Evolutionary conservation across 2,888 invertebrate genomes (phyloP), one percentile per base, ranked within the genome.

Genomic region (Sthenelais limicola): DNA sequence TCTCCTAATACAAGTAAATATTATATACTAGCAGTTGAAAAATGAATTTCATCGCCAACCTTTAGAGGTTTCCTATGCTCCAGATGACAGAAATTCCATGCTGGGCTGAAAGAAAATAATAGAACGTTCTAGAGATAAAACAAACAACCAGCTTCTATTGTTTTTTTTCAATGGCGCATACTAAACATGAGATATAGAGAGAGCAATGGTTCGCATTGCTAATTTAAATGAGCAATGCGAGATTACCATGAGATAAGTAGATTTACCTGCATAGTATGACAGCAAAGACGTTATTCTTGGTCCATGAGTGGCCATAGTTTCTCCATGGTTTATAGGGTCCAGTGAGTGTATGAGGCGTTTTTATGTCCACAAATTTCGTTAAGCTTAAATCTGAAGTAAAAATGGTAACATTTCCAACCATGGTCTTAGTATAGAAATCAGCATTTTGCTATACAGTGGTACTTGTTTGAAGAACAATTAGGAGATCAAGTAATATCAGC

Each of bases 1-100:
- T 12, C 15, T 43, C 12, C 15, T 43, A 12, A 12, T 43, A 43
- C 43, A 43, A 43, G 43, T 18, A 43, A 43, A 12, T 43, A 43
- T 43, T 9, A 43, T 9, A 43, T 43, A 43, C 43, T 15, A 43
- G 18, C 43, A 12, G 43, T 9, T 15, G 18, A 18, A 12, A 43
- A 9, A 43, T 43, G 18, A 18, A 43, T 15, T 12, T 52, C 52
- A 24, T 4, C 26, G 2, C 24, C 43, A 21, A 62, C 62, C 62
- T 35, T 62, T 5, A 62, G 26, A 15, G 62, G 62, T 38, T 62
- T 62, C 21, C 62, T 15, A 24, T 38, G 35, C 12, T 62, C 62
- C 62, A 62, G 24, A 38, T 62, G 62, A 18, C 62, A 62, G 38
- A 38, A 62, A 26, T 62, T 62, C 62, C 62, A 62, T 9, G 38